These are phyloP conservation scores for Bolborhynchus lineola DNA, from an alignment of 2,113 vertebrate genomes.

Conservation along the genomic window DNA sequence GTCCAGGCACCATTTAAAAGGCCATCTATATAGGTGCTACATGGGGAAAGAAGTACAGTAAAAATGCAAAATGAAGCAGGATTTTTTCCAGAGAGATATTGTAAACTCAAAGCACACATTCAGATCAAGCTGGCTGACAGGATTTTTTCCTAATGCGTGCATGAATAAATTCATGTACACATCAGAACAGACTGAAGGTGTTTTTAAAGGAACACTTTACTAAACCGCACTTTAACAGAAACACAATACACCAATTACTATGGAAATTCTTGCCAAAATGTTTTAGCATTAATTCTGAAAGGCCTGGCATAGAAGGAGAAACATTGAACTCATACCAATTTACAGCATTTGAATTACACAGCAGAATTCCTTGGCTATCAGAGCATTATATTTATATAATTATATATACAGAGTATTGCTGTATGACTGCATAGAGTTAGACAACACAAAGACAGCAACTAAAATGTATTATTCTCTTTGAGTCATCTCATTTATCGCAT, in stretches of 20 bases:
- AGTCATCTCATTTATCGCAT: background rate
- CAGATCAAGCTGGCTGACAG: background rate
- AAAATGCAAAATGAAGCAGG: background rate
- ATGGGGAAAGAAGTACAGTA: background rate
- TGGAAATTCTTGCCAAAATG: background rate
- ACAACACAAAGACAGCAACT: background rate
- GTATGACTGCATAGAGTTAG: background rate
- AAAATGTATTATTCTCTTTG: background rate
- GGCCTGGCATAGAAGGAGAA: background rate
- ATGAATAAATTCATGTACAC: constrained; percentile 30
- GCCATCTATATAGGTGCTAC: background rate
- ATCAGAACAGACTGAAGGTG: background rate
- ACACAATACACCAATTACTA: constrained; percentile 27
- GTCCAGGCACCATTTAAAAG: background rate
- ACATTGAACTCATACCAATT: background rate
- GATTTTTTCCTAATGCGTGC: background rate
- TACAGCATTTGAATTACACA: background rate
- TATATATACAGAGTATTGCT: background rate
- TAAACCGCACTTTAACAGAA: constrained; percentile 24
- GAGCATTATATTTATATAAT: background rate
- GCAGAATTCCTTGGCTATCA: background rate
- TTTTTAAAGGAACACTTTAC: background rate
- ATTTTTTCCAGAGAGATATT: background rate
- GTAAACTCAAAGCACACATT: background rate
- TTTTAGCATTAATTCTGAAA: constrained; percentile 20